Evolutionary conservation across 2,797 vertebrate genomes (phyloP), one percentile per base, ranked within the genome.

Genomic region (Bryconaethiops microstoma): DNA sequence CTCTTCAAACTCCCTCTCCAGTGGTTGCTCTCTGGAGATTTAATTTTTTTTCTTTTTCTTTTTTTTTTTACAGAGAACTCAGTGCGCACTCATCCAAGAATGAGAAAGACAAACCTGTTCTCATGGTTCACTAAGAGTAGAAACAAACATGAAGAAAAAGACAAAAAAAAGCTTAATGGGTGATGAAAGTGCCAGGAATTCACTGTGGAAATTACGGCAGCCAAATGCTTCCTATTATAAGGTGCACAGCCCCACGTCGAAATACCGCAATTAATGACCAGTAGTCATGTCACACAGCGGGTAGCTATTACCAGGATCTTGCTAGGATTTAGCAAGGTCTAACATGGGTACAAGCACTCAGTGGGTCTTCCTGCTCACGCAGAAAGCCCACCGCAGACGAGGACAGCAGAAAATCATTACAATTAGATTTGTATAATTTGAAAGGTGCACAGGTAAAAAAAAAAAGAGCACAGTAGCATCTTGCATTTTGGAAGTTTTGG

Each of bases 261-360:
- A 90, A 90, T 82, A 54, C 76, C 67, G 84, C 89, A 91, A 93
- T 92, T 92, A 91, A 84, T 80, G 82, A 68, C 64, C 65, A 83
- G 89, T 86, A 85, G 87, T 90, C 90, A 91, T 85, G 67, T 89
- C 87, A 84, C 84, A 86, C 88, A 6, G 82, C 23, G 0, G 74
- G 79, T 29, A 52, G 86, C 86, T 82, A 54, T 82, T 81, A 45
- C 0, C 82, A 68, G 40, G 19, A 35, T 83, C 76, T 75, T 39
- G 62, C 62, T 60, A 8, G 75, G 77, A 23, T 90, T 91, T 87
- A 92, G 90, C 70, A 78, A 87, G 82, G 85, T 83, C 80, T 79
- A 72, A 42, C 65, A 74, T 72, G 52, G 84, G 75, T 45, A 50
- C 6, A 73, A n/a, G 40, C 5, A 7, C 42, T 25, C 13, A 12